Evolutionary conservation across 1,140 invertebrate genomes (phyloP).

Genomic region (Liolophura sinensis): DNA sequence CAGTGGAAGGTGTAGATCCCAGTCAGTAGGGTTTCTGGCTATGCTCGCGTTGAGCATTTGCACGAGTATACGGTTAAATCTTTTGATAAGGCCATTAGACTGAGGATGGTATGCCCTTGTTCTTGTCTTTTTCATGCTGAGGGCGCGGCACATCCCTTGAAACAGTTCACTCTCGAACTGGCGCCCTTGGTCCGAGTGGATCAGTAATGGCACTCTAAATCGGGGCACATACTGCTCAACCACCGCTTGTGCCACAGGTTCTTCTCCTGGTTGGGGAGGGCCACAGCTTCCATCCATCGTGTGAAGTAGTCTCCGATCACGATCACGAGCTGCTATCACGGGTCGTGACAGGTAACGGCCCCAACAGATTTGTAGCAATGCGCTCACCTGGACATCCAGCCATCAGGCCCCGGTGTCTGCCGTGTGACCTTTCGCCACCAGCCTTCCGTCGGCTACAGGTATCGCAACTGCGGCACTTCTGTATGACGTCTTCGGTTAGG

Average conservation of each 20-base stretch:
- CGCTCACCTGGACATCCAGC: not conserved
- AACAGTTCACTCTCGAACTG: constrained; percentile 20
- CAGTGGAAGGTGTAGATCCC: constrained; percentile 25
- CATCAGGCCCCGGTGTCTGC: not conserved
- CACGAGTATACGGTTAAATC: constrained; percentile 20
- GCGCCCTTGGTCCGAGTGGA: constrained; percentile 16
- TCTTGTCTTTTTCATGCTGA: constrained; percentile 19
- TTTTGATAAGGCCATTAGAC: constrained; percentile 21
- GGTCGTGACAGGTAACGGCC: constrained; percentile 18
- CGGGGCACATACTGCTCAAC: constrained; percentile 33
- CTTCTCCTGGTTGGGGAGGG: constrained; percentile 15
- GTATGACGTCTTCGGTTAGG: not conserved
- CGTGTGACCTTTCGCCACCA: not conserved
- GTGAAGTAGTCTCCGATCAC: constrained; percentile 31
- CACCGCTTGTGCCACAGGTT: too few species aligned
- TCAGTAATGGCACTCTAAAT: constrained; percentile 11
- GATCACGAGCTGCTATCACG: constrained; percentile 28
- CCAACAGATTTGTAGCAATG: constrained; percentile 8
- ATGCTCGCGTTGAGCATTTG: constrained; percentile 32
- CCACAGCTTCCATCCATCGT: constrained; percentile 16
- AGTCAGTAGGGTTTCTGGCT: constrained; percentile 19
- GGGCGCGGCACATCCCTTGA: constrained; percentile 14
- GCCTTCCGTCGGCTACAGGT: not conserved
- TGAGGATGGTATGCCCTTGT: constrained; percentile 32
- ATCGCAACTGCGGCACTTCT: not conserved